Percentiles rank a stretch among this genome's conserved stretches.
phyloP scores from a whole-genome alignment of 2,888 invertebrate genomes.

The Ectropis crepuscularia region DNA sequence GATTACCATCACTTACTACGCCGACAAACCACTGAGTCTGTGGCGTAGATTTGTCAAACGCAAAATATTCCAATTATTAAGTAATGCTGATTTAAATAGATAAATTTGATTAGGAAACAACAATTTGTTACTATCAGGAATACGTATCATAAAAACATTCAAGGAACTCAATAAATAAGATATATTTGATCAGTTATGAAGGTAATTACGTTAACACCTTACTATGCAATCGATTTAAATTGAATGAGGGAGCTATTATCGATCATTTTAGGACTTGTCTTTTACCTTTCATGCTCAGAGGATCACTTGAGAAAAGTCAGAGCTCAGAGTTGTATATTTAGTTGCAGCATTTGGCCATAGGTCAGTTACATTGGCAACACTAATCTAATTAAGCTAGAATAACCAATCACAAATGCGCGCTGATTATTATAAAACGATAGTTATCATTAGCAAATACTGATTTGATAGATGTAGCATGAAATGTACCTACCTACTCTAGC shows the following conservation, averaged over 20 bases:
- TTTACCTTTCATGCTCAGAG: no score
- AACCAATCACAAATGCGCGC: not conserved
- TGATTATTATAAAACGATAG: not conserved
- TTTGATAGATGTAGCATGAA: not conserved
- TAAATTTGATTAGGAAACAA: not conserved
- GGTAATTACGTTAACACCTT: no score
- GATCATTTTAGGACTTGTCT: no score
- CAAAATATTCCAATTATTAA: not conserved
- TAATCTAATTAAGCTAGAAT: no score
- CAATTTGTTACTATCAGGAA: constrained; percentile 6
- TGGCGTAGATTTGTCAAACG: not conserved
- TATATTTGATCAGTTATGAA: not conserved
- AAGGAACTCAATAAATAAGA: not conserved
- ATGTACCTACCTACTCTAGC: not conserved
- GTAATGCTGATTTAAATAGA: not conserved
- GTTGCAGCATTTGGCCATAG: no score
- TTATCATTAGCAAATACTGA: not conserved
- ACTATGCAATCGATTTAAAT: no score
- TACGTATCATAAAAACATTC: not conserved
- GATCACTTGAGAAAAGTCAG: no score
- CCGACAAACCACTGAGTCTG: not conserved
- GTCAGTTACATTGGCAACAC: no score
- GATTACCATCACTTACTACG: not conserved
- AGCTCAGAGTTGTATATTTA: no score
- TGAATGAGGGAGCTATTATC: no score